Base-by-base conservation (phyloP, 2,797 vertebrate species). In the Xerus rutilus region DNA sequence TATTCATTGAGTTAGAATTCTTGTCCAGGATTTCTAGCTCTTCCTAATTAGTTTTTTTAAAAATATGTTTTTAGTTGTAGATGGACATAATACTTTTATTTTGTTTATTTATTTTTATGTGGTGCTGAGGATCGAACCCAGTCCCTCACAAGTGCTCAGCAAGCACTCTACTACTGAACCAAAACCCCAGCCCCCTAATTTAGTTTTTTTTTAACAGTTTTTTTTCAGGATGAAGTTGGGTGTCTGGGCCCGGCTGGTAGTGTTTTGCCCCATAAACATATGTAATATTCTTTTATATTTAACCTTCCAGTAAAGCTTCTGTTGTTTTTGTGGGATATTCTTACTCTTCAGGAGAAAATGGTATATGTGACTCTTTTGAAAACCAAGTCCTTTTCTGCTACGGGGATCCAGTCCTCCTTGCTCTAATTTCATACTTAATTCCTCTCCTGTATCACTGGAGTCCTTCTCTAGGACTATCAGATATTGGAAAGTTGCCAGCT, bases 371-470 rank as follows among this genome's bases (percentile, higher is more conserved):
- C n/a, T 88, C 64, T 93, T 94, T 85, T 85, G 76, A 86, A 94
- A 96, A 91, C 14, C 35, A 69, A 81, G 14, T 15, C 10, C 17
- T 69, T 95, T 91, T 96, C 77, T 93, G 45, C 76, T 69, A 23
- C 0, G 65, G 47, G 25, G 32, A 49, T 20, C 52, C n/a, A 92
- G 15, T 65, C 72, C 0, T 52, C 12, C 39, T 95, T 25, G 89
- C 25, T 89, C 21, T 35, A 89, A 23, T 84, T 69, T 91, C 21
- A 10, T 52, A 23, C 18, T 74, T 76, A 18, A 70, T 95, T 78
- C 62, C 28, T 91, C 32, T 89, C 45, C 74, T 94, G 5, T 64
- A 28, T 67, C 76, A 28, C 3, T 21, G 28, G 62, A 5, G 5
- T 73, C n/a, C 30, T 32, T 77, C 72, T 64, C 49, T 85, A 57